phyloP scores from a whole-genome alignment of 2,113 vertebrate species.

The Pogonocichla stellata region DNA sequence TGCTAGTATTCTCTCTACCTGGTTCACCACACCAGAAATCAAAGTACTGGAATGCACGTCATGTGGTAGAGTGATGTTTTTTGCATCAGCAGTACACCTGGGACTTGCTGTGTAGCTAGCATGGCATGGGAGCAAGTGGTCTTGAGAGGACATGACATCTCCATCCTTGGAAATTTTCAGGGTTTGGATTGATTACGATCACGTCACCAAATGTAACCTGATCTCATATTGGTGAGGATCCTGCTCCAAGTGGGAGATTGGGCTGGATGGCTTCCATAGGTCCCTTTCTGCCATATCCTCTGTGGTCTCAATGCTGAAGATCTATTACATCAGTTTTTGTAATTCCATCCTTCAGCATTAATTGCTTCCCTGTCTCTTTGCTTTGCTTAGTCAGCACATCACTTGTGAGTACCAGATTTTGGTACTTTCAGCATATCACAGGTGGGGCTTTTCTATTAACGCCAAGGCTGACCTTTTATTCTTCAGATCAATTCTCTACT shows the following conservation, averaged over 20 bases:
- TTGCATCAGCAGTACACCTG: not conserved
- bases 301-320: not conserved
- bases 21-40: not conserved
- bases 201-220: not conserved
- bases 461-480: not conserved
- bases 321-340: not conserved
- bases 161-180: not conserved
- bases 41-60: not conserved
- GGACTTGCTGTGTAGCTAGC: not conserved
- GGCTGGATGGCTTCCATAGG: not conserved
- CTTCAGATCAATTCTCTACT: not conserved
- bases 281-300: not conserved
- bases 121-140: fast-evolving
- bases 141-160: not conserved
- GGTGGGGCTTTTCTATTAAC: not conserved
- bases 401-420: not conserved
- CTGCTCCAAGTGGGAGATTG: not conserved
- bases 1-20: fast-evolving
- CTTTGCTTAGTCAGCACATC: not conserved
- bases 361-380: not conserved
- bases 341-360: not conserved
- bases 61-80: not conserved
- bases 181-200: not conserved
- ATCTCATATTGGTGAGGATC: not conserved
- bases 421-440: not conserved